phyloP scores from a whole-genome alignment of 2,888 invertebrate species.

The Pachymerium ferrugineum region DNA sequence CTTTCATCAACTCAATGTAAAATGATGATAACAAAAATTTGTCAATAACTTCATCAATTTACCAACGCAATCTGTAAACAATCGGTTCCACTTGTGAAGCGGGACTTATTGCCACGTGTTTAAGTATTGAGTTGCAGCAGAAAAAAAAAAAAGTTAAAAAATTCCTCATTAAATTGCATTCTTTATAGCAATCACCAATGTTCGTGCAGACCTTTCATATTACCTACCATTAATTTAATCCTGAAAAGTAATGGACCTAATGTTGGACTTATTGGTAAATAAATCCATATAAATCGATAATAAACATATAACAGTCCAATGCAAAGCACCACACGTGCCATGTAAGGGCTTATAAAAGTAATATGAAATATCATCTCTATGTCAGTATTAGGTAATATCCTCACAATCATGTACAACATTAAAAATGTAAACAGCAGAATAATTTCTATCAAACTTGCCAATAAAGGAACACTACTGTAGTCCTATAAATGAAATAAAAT shows the following conservation, averaged over 20 bases:
- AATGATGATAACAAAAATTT: no score
- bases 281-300: constrained; percentile 50
- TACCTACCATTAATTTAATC: constrained; percentile 48
- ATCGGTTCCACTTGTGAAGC: no score
- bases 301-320: constrained; percentile 50
- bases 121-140: no score
- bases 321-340: constrained; percentile 46
- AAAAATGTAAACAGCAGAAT: constrained; percentile 41
- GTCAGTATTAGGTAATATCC: constrained; percentile 40
- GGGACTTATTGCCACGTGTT: no score
- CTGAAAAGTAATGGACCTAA: constrained; percentile 51
- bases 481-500: constrained; percentile 38
- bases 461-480: constrained; percentile 41
- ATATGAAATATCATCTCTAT: constrained; percentile 29
- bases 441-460: constrained; percentile 41
- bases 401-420: constrained; percentile 42
- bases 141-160: constrained; percentile 25
- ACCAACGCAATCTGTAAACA: no score
- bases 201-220: no score
- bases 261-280: constrained; percentile 49
- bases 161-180: not conserved
- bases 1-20: no score
- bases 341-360: constrained; percentile 39
- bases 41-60: no score
- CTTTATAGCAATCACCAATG: no score